Evolutionary conservation across 2,797 vertebrate genomes (phyloP).

Genomic region (Notoglanidium macrostoma): DNA sequence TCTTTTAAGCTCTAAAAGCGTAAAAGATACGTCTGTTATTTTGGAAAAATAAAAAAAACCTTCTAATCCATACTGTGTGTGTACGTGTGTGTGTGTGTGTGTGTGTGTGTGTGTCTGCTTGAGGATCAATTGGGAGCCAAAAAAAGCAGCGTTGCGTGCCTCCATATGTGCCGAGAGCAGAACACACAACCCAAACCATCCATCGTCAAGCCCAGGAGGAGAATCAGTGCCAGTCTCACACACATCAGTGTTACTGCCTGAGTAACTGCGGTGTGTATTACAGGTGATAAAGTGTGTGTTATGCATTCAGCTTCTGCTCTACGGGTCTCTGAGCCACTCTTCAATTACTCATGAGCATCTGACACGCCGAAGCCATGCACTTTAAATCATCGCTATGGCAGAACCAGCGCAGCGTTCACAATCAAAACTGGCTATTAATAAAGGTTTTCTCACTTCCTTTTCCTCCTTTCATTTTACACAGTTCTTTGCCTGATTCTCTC

Average conservation of each 20-base stretch:
- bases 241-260: conserved; percentile 4
- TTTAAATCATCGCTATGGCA: not conserved
- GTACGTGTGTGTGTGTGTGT: not conserved
- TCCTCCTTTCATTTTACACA: not conserved
- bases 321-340: not conserved
- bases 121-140: not conserved
- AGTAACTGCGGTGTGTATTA: conserved; percentile 4
- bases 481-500: too few relatives aligned
- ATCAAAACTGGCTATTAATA: not conserved
- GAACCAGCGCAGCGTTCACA: not conserved
- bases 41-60: not conserved
- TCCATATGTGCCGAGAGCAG: not conserved
- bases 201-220: conserved; percentile 6
- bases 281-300: conserved; percentile 25
- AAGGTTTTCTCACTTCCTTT: not conserved
- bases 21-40: not conserved
- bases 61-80: not conserved
- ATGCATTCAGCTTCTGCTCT: not conserved
- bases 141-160: not conserved
- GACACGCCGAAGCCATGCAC: not conserved
- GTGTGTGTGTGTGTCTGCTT: not conserved
- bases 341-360: not conserved
- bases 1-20: not conserved
- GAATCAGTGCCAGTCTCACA: conserved; percentile 9
- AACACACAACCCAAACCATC: not conserved